Base-by-base conservation (phyloP, 2,113 vertebrate genomes). In the Dicentrarchus labrax region DNA sequence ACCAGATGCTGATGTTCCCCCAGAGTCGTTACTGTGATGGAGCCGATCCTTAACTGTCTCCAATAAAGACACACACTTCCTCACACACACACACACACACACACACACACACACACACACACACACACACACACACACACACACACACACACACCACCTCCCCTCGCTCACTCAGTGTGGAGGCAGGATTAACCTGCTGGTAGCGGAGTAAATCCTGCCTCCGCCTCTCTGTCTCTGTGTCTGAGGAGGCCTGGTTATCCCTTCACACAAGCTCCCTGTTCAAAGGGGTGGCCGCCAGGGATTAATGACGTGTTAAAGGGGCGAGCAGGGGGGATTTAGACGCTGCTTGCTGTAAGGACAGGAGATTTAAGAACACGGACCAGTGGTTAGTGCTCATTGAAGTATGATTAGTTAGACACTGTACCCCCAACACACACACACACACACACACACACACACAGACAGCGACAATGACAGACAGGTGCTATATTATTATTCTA, bases 1-100 rank as follows among this genome's bases (percentile, higher is more conserved):
- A 92, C 92, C 93, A 93, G 93, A 94, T 94, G 92, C 89, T 92
- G 91, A 93, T 91, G 89, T 89, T 87, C 80, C 92, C 91, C 91
- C 61, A 82, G 85, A 93, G 92, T 90, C 83, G 65, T 92, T 92
- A 89, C 76, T 6, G 69, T 84, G 90, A 92, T 90, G 72, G 80
- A 91, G 91, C 65, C 84, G 54, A 93, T 92, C 88, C 83, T 93
- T 94, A 93, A 94, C 91, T 89, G 91, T 90, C 93, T 86, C 82
- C 87, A 72, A 85, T 91, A 84, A 92, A 92, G 83, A 85, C 70
- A 47, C 85, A 69, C 78, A 50, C 67, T 38, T n/a, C 50, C 62
- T 41, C 56, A 12, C 53, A 8, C 82, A 43, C 45, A 12, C 79
- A 50, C 68, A 38, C 73, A 62, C 67, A 68, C 70, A 43, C 71